Conservation (phyloP, 2,113 vertebrate species). For the Genyomyrus donnyi region DNA sequence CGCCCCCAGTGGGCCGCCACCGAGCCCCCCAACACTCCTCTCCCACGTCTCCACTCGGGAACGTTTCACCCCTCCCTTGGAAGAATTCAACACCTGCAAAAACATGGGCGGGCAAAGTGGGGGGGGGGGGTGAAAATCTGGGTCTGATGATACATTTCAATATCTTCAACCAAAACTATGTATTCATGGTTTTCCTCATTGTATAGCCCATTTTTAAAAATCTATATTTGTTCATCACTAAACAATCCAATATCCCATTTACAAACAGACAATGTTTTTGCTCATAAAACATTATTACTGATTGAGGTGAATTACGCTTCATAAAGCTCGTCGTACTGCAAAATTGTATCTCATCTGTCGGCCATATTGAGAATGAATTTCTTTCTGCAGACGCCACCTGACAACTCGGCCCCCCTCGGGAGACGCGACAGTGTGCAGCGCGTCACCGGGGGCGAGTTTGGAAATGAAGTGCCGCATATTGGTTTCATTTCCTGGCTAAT, state of each 20-base stretch:
- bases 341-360: background rate
- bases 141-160: background rate
- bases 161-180: background rate
- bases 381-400: background rate
- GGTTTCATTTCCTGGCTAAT: background rate
- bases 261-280: background rate
- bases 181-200: background rate
- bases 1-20: constrained; percentile 49
- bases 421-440: background rate
- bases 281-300: background rate
- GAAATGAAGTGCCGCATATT: background rate
- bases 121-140: background rate
- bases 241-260: background rate
- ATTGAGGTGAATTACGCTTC: background rate
- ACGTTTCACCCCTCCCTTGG: constrained; percentile 52
- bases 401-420: background rate
- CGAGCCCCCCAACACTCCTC: constrained; percentile 64
- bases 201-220: background rate
- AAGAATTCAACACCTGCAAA: constrained; percentile 35
- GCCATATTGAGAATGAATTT: background rate
- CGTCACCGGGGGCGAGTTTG: background rate
- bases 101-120: background rate
- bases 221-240: background rate
- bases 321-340: background rate
- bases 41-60: constrained; percentile 70